These are phyloP conservation scores for Tiaroga cobitis DNA, from an alignment of 2,797 vertebrate species.

Conservation along the genomic window DNA sequence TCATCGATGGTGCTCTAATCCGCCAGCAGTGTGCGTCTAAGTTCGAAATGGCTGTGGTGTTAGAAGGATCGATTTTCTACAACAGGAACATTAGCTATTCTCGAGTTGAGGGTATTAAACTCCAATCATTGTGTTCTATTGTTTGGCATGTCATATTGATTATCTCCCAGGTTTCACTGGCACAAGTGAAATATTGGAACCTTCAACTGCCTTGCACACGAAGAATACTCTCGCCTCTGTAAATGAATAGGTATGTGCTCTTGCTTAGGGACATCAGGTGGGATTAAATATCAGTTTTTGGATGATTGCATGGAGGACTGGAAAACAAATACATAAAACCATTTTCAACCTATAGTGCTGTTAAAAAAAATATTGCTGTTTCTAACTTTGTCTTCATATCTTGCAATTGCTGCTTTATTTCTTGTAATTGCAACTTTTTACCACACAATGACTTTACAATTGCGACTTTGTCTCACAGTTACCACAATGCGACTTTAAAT, in stretches of 20 bases:
- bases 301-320: slow-evolving; percentile 25
- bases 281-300: slow-evolving; percentile 64
- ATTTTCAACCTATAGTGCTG: not conserved
- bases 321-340: not conserved
- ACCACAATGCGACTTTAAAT: too few relatives aligned
- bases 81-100: slow-evolving; percentile 81
- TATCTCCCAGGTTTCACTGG: slow-evolving; percentile 80
- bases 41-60: slow-evolving; percentile 65
- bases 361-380: slow-evolving; percentile 2
- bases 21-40: slow-evolving; percentile 60
- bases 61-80: slow-evolving; percentile 77
- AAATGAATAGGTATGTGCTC: slow-evolving; percentile 72
- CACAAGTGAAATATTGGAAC: slow-evolving; percentile 75
- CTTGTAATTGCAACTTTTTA: not conserved
- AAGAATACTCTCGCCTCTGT: slow-evolving; percentile 68
- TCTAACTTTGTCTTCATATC: not conserved
- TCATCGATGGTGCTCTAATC: slow-evolving; percentile 66
- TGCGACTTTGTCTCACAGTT: not conserved
- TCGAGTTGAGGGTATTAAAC: slow-evolving; percentile 81
- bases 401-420: not conserved
- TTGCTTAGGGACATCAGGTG: slow-evolving; percentile 65
- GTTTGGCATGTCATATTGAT: slow-evolving; percentile 83
- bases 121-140: slow-evolving; percentile 82
- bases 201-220: slow-evolving; percentile 72
- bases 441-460: not conserved